phyloP scores from a whole-genome alignment of 2,797 vertebrate genomes.

The Rhinatrema bivittatum region DNA sequence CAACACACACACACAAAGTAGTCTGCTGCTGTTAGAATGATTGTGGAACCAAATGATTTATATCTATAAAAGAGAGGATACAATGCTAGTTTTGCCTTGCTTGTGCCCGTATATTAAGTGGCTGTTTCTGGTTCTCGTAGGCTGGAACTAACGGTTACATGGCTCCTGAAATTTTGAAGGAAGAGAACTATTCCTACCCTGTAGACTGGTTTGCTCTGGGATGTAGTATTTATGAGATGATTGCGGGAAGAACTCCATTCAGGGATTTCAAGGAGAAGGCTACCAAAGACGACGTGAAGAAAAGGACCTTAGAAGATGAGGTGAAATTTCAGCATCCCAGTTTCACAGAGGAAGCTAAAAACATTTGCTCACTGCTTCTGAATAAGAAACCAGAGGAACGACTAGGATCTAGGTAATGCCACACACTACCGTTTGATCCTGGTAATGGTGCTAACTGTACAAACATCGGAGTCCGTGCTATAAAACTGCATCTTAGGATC shows the following conservation, averaged over 20 bases:
- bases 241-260: slow-evolving; percentile 86
- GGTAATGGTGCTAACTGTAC: no score
- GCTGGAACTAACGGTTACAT: slow-evolving; percentile 90
- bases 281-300: slow-evolving; percentile 82
- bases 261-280: slow-evolving; percentile 83
- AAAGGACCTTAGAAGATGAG: slow-evolving; percentile 78
- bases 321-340: slow-evolving; percentile 73
- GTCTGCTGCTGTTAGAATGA: no score
- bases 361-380: slow-evolving; percentile 78
- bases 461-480: no score
- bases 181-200: slow-evolving; percentile 74
- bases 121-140: slow-evolving; percentile 39
- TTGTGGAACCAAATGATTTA: no score
- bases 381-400: slow-evolving; percentile 79
- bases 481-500: no score
- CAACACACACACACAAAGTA: no score
- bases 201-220: slow-evolving; percentile 96
- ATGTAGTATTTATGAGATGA: slow-evolving; percentile 90
- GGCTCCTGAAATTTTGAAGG: slow-evolving; percentile 84
- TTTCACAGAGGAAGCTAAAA: slow-evolving; percentile 74
- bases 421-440: no score
- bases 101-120: no score
- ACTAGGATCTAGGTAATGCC: slow-evolving; percentile 81
- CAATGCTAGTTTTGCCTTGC: no score
- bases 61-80: no score